Evolutionary conservation across 2,888 invertebrate species (phyloP), one percentile per base, ranked within the genome.

Genomic region (Lithosia quadra): DNA sequence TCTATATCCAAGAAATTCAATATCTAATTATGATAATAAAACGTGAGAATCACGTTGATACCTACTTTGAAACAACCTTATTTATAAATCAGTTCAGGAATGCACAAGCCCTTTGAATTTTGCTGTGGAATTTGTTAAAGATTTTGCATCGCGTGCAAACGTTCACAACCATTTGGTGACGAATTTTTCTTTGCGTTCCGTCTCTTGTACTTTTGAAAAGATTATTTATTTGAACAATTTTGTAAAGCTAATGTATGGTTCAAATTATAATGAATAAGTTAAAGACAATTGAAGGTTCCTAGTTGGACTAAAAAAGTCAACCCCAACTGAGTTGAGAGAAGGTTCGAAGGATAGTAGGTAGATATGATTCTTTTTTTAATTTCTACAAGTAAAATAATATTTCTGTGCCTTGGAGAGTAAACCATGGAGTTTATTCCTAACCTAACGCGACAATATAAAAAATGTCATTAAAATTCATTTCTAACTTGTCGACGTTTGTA

Each of bases 101-200:
- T 49, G 49, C 49, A 49, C n/a, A 49, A 49, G n/a, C 18, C n/a
- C 49, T 49, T 49, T 49, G 49, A 49, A 9, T n/a, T 49, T 49
- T n/a, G n/a, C 49, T 11, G n/a, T 33, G 49, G 62, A n/a, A 62
- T 62, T 62, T 33, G 49, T n/a, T 28, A 43, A 43, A 62, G 62
- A 62, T 49, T 62, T 49, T 62, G n/a, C 62, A 49, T 49, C n/a
- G 43, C 39, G 62, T 62, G 49, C 49, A 49, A 62, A 49, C 33
- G 33, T 62, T 49, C 62, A 49, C 28, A 62, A 33, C 49, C 28
- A 62, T 62, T 62, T 49, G 49, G 0, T 9, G 28, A 62, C 49
- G 62, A 62, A 62, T 53, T 62, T 53, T 62, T 62, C 62, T 49
- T 28, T 62, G 49, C 62, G 49, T 62, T 49, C 62, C 62, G n/a